These are phyloP conservation scores for Brachionus paranguensis DNA, from an alignment of 1,140 invertebrate genomes.

Conservation along the genomic window DNA sequence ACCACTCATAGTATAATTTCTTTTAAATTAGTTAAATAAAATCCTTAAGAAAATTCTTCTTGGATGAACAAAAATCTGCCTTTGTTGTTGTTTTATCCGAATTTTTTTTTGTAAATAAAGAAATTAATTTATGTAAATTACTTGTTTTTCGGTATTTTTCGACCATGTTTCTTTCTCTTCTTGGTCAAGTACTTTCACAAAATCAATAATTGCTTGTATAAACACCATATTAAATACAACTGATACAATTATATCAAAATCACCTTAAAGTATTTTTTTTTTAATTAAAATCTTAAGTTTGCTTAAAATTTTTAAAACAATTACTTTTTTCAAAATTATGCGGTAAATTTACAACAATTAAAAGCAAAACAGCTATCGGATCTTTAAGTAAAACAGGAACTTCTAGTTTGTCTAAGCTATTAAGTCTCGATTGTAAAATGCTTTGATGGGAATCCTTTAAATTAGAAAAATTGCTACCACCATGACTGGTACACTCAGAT, in stretches of 20 bases:
- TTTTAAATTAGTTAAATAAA: no score
- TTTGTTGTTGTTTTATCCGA: no score
- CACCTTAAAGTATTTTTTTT: slow-evolving; percentile 60
- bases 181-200: slow-evolving; percentile 63
- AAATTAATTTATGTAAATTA: neutral
- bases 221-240: slow-evolving; percentile 79
- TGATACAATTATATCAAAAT: slow-evolving; percentile 76
- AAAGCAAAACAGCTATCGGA: slow-evolving; percentile 72
- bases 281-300: neutral
- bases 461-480: slow-evolving; percentile 8
- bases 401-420: slow-evolving; percentile 55
- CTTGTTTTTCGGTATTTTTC: slow-evolving; percentile 42
- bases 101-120: no score
- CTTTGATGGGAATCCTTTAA: slow-evolving; percentile 6
- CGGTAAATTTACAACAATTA: slow-evolving; percentile 76
- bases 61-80: no score
- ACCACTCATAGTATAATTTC: no score
- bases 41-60: no score
- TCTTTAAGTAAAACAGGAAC: slow-evolving; percentile 77
- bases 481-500: slow-evolving; percentile 28
- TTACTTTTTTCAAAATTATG: slow-evolving; percentile 76
- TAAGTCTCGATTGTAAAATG: slow-evolving; percentile 43
- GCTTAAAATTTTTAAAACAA: slow-evolving; percentile 41
- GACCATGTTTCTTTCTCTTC: slow-evolving; percentile 57
- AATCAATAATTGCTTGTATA: slow-evolving; percentile 72